Evolutionary conservation across 2,113 vertebrate species (phyloP), one percentile per base, ranked within the genome.

Genomic region (Pelmatolapia mariae): DNA sequence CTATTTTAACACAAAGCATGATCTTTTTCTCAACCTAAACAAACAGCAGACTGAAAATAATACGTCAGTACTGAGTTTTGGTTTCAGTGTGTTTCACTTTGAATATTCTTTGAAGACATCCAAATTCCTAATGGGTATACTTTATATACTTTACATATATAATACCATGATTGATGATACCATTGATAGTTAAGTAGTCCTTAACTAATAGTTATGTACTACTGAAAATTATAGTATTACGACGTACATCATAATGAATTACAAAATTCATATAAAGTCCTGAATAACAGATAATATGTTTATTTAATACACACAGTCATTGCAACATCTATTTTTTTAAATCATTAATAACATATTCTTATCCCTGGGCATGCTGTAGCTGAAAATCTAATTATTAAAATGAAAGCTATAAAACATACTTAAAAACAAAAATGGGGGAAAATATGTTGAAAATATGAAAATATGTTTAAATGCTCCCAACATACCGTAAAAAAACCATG

Each of bases 111-210:
- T 54, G 11, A 54, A n/a, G 22, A 54, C 22, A 24, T 61, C 16
- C 0, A 18, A 2, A 26, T 29, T 31, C 4, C 26, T 19, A 29
- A 66, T 2, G 18, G 0, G 19, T 66, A 66, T 38, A 68, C 61
- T 66, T 66, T 68, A 38, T 68, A 66, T 22, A 5, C 61, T 66
- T 66, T 38, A 38, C 61, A 66, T 66, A 22, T 38, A 38, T 66
- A 68, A 68, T 13, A 3, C 33, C 40, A 73, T 73, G 5, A 73
- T 26, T 73, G 8, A 26, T 10, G 8, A 33, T 61, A 61, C 29
- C 0, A 24, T 15, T 71, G 13, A 24, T 45, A 73, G 38, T 73
- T 45, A 26, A 16, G 13, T 45, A 45, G 6, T 12, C 24, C 43
- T 47, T 19, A 29, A 47, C 8, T 73, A 73, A 18, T 18, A 73